Evolutionary conservation across 1,140 invertebrate species (phyloP), one percentile per base, ranked within the genome.

Genomic region (Caenorhabditis remanei): DNA sequence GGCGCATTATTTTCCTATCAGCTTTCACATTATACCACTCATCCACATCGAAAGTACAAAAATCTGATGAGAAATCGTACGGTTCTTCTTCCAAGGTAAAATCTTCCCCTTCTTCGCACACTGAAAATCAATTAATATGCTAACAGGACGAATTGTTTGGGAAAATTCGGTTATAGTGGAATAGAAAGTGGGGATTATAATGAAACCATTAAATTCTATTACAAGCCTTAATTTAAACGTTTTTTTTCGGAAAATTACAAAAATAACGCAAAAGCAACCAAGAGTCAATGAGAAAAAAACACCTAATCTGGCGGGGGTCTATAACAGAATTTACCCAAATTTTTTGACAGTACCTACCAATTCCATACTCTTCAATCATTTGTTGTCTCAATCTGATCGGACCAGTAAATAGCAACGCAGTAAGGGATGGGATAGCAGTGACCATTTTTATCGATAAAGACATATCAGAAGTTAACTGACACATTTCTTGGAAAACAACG

Each of bases 361-460:
- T 43, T 24, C 46, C 9, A 50, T 86, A 92, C 7, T 89, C 67
- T 14, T 91, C 71, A 5, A 90, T 32, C 32, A 40, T 46, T 32
- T 56, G 58, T 41, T 84, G 43, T 8, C 67, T 71, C 19, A 87
- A 7, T 48, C 50, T 43, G 14, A 87, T 43, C 11, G 43, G 56
- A 21, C 91, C 91, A 21, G 92, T 89, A 63, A 92, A 91, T 9
- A 92, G 55, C 14, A 93, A 21, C 16, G 89, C 85, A 61, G 89
- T 63, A 32, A 92, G 13, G 24, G 89, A 85, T 16, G 91, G 89
- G 13, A 92, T 88, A 16, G 88, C 91, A n/a, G 91, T 93, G 0
- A 92, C 91, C 9, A 85, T 91, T 55, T 88, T 79, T 43, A 92
- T 87, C 88, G 83, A 86, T 86, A 84, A 21, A 40, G 65, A 84